Evolutionary conservation across 2,113 vertebrate species (phyloP).

Genomic region (Cheirogaleus medius): DNA sequence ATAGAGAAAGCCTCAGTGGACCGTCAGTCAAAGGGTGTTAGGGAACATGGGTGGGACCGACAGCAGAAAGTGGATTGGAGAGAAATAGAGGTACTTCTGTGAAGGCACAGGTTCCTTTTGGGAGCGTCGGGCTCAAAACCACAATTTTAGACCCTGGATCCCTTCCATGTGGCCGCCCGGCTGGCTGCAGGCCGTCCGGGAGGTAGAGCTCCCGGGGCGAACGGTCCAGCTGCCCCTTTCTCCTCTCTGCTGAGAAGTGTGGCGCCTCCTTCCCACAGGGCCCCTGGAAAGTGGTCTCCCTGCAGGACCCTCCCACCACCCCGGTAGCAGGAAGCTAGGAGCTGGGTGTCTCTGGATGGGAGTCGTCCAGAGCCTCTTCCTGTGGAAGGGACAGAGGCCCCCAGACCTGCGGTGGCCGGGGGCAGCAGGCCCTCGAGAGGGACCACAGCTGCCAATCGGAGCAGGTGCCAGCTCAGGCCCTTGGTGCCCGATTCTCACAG

Average conservation of each 20-base stretch:
- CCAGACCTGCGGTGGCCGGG: background rate
- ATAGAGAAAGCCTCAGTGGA: background rate
- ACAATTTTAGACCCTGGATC: background rate
- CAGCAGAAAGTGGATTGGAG: background rate
- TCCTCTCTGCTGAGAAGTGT: background rate
- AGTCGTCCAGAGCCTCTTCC: accelerated
- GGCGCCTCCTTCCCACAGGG: no score
- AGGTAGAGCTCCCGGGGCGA: background rate
- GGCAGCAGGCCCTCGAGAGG: background rate
- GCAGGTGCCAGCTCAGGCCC: accelerated
- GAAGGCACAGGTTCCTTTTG: accelerated
- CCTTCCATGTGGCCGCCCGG: background rate
- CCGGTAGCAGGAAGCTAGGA: background rate
- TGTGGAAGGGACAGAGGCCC: accelerated
- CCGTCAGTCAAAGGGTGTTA: accelerated
- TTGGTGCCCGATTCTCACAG: background rate
- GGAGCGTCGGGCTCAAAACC: background rate
- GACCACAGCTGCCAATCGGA: accelerated
- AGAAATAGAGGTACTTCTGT: background rate
- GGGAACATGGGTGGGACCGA: background rate
- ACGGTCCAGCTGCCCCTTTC: no score
- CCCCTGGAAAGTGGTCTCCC: background rate
- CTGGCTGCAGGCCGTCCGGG: background rate
- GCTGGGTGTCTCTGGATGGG: accelerated
- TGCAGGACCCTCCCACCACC: no score